phyloP scores from a whole-genome alignment of 1,140 invertebrate genomes.

The Argopecten irradians region DNA sequence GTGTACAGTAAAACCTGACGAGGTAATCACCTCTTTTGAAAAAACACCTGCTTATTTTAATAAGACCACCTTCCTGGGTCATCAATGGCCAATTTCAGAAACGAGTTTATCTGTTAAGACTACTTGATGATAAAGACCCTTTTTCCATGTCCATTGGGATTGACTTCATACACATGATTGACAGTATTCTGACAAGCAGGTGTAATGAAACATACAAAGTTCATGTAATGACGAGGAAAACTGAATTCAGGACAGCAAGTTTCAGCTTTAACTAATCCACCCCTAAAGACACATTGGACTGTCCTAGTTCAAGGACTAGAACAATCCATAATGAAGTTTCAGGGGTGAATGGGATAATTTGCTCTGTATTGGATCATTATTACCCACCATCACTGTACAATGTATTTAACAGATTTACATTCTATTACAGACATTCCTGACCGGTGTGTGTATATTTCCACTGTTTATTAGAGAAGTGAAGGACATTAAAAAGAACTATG shows the following conservation, averaged over 20 bases:
- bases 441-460: constrained; percentile 63
- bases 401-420: neutral
- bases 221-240: neutral
- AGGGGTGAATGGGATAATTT: neutral
- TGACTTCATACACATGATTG: neutral
- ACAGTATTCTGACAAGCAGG: neutral
- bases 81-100: neutral
- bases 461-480: constrained; percentile 60
- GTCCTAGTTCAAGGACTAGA: too few relatives aligned
- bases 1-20: neutral
- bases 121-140: neutral
- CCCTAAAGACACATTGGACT: too few relatives aligned
- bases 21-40: neutral
- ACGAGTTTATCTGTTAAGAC: neutral
- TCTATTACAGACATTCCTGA: constrained; percentile 59
- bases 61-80: neutral
- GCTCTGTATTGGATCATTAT: neutral
- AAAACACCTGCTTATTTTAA: neutral
- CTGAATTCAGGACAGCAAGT: neutral
- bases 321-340: too few relatives aligned
- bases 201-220: neutral
- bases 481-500: constrained; percentile 1
- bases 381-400: neutral
- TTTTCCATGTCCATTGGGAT: neutral
- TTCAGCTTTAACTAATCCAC: too few relatives aligned